phyloP scores from a whole-genome alignment of 2,888 invertebrate genomes.

The Plusia festucae region DNA sequence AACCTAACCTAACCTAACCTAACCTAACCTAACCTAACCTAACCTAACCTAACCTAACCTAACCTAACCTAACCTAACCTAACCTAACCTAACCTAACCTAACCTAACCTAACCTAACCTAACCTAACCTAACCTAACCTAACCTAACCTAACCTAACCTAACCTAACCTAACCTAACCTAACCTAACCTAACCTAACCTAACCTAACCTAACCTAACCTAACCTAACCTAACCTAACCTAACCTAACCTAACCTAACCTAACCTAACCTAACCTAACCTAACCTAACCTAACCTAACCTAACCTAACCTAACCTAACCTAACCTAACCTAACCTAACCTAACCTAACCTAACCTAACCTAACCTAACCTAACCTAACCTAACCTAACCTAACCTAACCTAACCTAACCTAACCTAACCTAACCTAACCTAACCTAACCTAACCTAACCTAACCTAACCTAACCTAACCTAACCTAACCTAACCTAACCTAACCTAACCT shows the following conservation, averaged over 20 bases:
- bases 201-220: slow-evolving; percentile 47
- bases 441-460: slow-evolving; percentile 49
- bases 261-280: slow-evolving; percentile 40
- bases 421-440: slow-evolving; percentile 54
- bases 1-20: slow-evolving; percentile 40
- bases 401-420: slow-evolving; percentile 54
- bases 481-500: slow-evolving; percentile 57
- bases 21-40: slow-evolving; percentile 42
- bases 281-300: slow-evolving; percentile 48
- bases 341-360: slow-evolving; percentile 55
- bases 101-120: slow-evolving; percentile 36
- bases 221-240: slow-evolving; percentile 49
- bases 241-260: slow-evolving; percentile 53
- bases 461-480: slow-evolving; percentile 51
- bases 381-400: slow-evolving; percentile 56
- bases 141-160: slow-evolving; percentile 44
- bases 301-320: slow-evolving; percentile 49
- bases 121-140: slow-evolving; percentile 41
- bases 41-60: slow-evolving; percentile 42
- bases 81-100: slow-evolving; percentile 43
- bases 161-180: slow-evolving; percentile 46
- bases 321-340: slow-evolving; percentile 53
- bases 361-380: slow-evolving; percentile 57
- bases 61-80: slow-evolving; percentile 42
- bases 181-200: slow-evolving; percentile 42